A percentile compares a stretch with the other conserved stretches of the same genome.
These are phyloP conservation scores for Agrochola macilenta DNA, from an alignment of 2,888 invertebrate species.

Conservation along the genomic window DNA sequence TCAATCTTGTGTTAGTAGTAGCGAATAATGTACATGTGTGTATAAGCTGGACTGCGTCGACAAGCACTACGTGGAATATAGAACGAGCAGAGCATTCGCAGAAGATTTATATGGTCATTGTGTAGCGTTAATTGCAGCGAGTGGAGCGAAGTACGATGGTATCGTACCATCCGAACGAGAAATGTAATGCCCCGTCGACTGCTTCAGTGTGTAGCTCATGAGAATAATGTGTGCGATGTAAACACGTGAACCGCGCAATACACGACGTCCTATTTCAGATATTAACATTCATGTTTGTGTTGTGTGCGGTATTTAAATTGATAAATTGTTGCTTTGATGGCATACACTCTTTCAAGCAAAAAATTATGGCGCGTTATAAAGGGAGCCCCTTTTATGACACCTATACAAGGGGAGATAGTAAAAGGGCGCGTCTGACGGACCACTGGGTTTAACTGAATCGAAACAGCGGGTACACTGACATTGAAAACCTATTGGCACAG, in stretches of 20 bases:
- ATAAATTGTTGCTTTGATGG: slow-evolving; percentile 70
- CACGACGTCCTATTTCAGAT: slow-evolving; percentile 68
- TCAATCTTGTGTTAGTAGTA: slow-evolving; percentile 27
- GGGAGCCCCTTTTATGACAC: slow-evolving; percentile 54
- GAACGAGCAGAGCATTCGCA: slow-evolving; percentile 83
- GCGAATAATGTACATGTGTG: slow-evolving; percentile 67
- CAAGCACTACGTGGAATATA: slow-evolving; percentile 76
- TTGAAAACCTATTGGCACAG: slow-evolving; percentile 86
- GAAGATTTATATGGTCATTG: slow-evolving; percentile 89
- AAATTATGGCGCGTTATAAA: slow-evolving; percentile 72
- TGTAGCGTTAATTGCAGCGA: slow-evolving; percentile 89
- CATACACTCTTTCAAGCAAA: slow-evolving; percentile 67
- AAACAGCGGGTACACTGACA: slow-evolving; percentile 76
- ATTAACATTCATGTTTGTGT: slow-evolving; percentile 69
- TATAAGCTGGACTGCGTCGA: slow-evolving; percentile 70
- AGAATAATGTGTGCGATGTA: slow-evolving; percentile 74
- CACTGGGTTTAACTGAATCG: slow-evolving; percentile 74
- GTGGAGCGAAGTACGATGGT: slow-evolving; percentile 86
- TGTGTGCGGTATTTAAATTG: slow-evolving; percentile 68
- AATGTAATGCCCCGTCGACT: slow-evolving; percentile 79
- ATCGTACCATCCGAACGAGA: slow-evolving; percentile 85
- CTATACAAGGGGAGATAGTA: slow-evolving; percentile 72
- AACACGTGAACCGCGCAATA: slow-evolving; percentile 69
- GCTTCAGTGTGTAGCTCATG: slow-evolving; percentile 71
- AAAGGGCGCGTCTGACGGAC: slow-evolving; percentile 73